Evolutionary conservation across 2,888 invertebrate species (phyloP).

Genomic region (Hyposoter didymator): DNA sequence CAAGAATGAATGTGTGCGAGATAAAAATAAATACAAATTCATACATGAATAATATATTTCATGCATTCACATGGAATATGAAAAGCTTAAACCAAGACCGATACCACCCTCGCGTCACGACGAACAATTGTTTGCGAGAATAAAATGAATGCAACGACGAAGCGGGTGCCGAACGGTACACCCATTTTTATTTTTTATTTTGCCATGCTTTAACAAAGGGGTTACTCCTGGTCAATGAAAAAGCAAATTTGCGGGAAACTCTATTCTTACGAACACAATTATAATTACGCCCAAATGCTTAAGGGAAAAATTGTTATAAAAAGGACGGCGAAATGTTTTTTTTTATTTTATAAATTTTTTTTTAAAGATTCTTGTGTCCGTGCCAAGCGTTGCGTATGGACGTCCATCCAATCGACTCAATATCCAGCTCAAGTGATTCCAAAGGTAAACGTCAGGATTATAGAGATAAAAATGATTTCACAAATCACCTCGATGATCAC

Average conservation of each 20-base stretch:
- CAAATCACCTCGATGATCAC: no score
- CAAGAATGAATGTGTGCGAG: not conserved
- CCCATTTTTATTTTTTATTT: conserved; percentile 68
- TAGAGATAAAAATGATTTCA: no score
- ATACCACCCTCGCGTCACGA: conserved; percentile 30
- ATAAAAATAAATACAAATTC: conserved; percentile 12
- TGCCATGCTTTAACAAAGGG: not conserved
- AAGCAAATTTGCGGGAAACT: conserved; percentile 50
- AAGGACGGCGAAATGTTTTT: not conserved
- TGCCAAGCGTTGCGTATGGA: no score
- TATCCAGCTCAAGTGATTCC: no score
- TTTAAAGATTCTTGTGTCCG: no score
- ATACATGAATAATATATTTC: not conserved
- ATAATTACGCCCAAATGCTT: not conserved
- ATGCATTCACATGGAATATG: not conserved
- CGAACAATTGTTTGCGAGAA: conserved; percentile 70
- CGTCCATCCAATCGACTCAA: no score
- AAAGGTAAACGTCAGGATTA: no score
- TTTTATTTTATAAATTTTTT: not conserved
- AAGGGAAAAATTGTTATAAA: not conserved
- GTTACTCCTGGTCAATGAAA: not conserved
- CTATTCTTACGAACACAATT: conserved; percentile 35
- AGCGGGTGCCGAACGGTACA: not conserved
- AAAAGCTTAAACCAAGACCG: conserved; percentile 3
- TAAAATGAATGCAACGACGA: conserved; percentile 42